Evolutionary conservation across 1,140 invertebrate genomes (phyloP).

Genomic region (Saccostrea glomerata): DNA sequence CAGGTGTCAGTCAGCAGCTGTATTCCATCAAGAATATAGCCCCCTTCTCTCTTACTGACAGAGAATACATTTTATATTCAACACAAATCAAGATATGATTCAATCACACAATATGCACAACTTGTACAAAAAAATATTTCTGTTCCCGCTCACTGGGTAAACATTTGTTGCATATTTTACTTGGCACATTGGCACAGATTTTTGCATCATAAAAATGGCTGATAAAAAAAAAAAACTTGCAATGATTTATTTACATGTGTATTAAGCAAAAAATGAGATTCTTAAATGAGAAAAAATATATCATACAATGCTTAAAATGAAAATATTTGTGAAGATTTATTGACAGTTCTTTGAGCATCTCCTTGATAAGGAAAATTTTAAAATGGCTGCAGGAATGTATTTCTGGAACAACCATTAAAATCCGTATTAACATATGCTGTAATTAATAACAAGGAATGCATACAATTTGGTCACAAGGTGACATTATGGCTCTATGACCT

Average conservation of each 20-base stretch:
- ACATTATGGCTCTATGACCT: neutral
- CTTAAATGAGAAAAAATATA: neutral
- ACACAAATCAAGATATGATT: no score
- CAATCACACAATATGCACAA: neutral
- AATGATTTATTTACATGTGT: neutral
- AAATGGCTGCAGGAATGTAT: neutral
- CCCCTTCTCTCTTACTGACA: no score
- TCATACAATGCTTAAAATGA: neutral
- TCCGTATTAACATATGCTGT: neutral
- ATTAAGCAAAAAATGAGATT: neutral
- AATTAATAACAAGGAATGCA: neutral
- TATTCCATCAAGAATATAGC: no score
- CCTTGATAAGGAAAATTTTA: neutral
- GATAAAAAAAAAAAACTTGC: neutral
- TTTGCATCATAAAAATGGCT: neutral
- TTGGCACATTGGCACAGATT: constrained; percentile 19
- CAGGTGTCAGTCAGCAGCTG: no score
- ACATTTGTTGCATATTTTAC: neutral
- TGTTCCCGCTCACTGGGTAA: neutral
- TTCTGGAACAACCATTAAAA: neutral
- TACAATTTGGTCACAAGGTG: neutral
- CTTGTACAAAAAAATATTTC: neutral
- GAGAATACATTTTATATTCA: no score
- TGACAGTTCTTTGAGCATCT: no score
- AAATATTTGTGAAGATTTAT: neutral